Evolutionary conservation across 2,888 invertebrate genomes (phyloP), one percentile per base, ranked within the genome.

Genomic region (Ectemnius continuus): DNA sequence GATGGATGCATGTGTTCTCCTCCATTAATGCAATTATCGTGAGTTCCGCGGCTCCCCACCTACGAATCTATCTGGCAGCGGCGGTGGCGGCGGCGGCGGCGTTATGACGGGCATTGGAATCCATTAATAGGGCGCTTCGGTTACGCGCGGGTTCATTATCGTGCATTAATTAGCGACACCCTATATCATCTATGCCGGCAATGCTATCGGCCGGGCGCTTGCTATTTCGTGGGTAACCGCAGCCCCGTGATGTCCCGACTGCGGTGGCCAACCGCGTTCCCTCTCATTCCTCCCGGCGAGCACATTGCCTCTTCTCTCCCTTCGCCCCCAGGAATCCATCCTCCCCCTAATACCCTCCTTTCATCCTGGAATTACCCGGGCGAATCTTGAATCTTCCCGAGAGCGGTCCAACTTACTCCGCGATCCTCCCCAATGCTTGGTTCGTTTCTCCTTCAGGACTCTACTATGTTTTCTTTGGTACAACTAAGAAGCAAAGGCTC

Each of bases 111-210:
- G 67, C 80, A 87, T 88, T 87, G 88, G 88, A 88, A 88, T 88
- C 87, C 87, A 88, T 88, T 88, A 88, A 87, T 86, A 85, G 82
- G 79, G 8, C 36, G 84, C 76, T 82, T 84, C 80, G 83, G 80
- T 82, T 81, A 74, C 81, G 84, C 84, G 80, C 84, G 78, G 85
- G 87, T 88, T 88, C 88, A 88, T 88, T 88, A 88, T 85, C 86
- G 87, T 87, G 84, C 86, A 88, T 88, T 88, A 88, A 88, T 88
- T 88, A 88, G 86, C 86, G 82, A 86, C 83, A 85, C 80, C 81
- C 84, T 86, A 84, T 85, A 86, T 86, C 86, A 84, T 81, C 76
- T 70, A 77, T 73, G 76, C 72, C 73, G 70, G 79, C 78, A 80
- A 77, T 81, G 80, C 75, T 80, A 83, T 83, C 83, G 82, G 67